Evolutionary conservation across 2,797 vertebrate genomes (phyloP).

Genomic region (Coccyzus lansbergi): DNA sequence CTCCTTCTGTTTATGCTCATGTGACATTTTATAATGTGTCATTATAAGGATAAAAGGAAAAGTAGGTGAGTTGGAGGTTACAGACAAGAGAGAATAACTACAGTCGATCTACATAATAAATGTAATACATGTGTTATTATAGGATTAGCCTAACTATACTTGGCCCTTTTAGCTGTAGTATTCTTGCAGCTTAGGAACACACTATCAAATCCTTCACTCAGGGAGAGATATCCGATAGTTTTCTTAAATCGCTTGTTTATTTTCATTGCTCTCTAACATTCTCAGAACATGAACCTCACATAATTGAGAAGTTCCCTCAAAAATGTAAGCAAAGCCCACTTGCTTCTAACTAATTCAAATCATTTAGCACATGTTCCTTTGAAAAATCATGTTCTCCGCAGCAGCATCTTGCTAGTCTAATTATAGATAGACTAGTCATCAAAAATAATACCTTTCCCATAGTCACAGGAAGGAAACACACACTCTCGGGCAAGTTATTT

Average conservation of each 20-base stretch:
- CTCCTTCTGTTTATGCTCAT: slow-evolving; percentile 37
- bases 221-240: not conserved
- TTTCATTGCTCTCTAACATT: slow-evolving; percentile 33
- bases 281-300: slow-evolving; percentile 17
- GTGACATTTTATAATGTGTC: not conserved
- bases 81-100: not conserved
- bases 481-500: not conserved
- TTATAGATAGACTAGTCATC: slow-evolving; percentile 59
- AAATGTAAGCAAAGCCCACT: slow-evolving; percentile 57
- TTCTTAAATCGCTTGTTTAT: not conserved
- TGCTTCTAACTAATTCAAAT: slow-evolving; percentile 20
- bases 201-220: not conserved
- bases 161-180: not conserved
- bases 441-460: slow-evolving; percentile 27
- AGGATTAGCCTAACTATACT: slow-evolving; percentile 1
- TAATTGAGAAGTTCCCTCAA: slow-evolving; percentile 40
- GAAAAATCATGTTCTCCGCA: slow-evolving; percentile 1
- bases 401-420: slow-evolving; percentile 49
- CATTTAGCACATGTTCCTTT: slow-evolving; percentile 36
- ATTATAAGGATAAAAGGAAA: slow-evolving; percentile 44
- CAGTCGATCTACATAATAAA: slow-evolving; percentile 29
- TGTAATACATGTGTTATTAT: not conserved
- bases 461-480: not conserved
- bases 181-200: not conserved
- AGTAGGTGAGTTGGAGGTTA: slow-evolving; percentile 18